Conservation (phyloP, 2,113 vertebrate genomes). For the Diglossa brunneiventris region DNA sequence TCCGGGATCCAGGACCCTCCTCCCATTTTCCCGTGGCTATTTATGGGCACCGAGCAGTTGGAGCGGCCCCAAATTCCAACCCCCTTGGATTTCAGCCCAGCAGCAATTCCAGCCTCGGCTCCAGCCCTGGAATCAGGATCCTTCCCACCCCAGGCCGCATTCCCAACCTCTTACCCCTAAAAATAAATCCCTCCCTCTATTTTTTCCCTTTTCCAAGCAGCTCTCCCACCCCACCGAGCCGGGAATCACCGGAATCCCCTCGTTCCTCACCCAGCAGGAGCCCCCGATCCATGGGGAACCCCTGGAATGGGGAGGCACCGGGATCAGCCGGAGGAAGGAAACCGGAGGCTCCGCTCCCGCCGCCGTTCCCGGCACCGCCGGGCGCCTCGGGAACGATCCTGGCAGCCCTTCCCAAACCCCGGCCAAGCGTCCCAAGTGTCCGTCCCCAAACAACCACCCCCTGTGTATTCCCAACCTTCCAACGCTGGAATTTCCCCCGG, state of each 20-base stretch:
- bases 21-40: neutral
- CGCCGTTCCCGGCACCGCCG: neutral
- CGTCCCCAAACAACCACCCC: neutral
- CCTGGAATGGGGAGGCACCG: neutral
- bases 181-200: neutral
- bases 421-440: fast-evolving
- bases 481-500: fast-evolving
- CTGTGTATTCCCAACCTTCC: neutral
- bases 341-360: fast-evolving
- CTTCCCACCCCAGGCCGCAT: fast-evolving
- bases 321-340: neutral
- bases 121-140: neutral
- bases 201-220: neutral
- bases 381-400: neutral
- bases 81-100: neutral
- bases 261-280: neutral
- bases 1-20: neutral
- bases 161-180: neutral
- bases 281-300: fast-evolving
- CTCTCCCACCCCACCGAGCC: fast-evolving
- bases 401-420: neutral
- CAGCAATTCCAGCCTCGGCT: neutral
- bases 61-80: neutral
- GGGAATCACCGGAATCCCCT: neutral
- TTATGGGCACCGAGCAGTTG: neutral